Evolutionary conservation across 2,888 invertebrate genomes (phyloP).

Genomic region (Phania funesta): DNA sequence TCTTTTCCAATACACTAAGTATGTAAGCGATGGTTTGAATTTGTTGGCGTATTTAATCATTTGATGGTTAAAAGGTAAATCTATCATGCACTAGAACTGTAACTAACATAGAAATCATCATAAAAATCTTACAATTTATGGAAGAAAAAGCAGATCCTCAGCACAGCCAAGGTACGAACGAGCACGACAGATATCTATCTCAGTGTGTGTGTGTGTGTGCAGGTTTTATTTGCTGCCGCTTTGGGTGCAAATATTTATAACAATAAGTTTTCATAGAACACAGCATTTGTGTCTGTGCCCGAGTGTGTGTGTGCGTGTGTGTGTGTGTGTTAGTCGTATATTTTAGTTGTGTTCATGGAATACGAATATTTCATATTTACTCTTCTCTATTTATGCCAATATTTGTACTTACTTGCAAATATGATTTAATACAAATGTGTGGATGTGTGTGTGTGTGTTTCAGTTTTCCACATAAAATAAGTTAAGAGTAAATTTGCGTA

Average conservation of each 20-base stretch:
- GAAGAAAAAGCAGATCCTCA: neutral
- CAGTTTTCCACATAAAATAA: slow-evolving; percentile 7
- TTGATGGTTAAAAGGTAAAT: slow-evolving; percentile 32
- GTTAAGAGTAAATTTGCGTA: neutral
- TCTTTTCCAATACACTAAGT: neutral
- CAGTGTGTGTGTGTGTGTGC: neutral
- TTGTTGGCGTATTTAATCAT: slow-evolving; percentile 8
- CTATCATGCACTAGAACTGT: neutral
- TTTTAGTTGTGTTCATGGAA: neutral
- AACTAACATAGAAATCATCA: neutral
- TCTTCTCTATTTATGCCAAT: slow-evolving; percentile 1
- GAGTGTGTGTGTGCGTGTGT: neutral
- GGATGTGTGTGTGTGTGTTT: neutral
- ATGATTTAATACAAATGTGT: neutral
- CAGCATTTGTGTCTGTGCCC: neutral
- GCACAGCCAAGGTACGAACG: neutral
- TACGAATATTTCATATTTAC: slow-evolving; percentile 19
- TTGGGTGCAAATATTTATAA: slow-evolving; percentile 33
- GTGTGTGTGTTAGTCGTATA: too few species aligned
- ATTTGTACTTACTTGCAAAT: slow-evolving; percentile 21
- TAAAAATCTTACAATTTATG: neutral
- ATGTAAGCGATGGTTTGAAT: neutral
- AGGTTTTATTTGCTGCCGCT: slow-evolving; percentile 7
- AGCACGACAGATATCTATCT: too few species aligned
- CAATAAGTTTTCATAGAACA: slow-evolving; percentile 22